phyloP scores from a whole-genome alignment of 2,113 vertebrate species.

The Alligator sinensis region DNA sequence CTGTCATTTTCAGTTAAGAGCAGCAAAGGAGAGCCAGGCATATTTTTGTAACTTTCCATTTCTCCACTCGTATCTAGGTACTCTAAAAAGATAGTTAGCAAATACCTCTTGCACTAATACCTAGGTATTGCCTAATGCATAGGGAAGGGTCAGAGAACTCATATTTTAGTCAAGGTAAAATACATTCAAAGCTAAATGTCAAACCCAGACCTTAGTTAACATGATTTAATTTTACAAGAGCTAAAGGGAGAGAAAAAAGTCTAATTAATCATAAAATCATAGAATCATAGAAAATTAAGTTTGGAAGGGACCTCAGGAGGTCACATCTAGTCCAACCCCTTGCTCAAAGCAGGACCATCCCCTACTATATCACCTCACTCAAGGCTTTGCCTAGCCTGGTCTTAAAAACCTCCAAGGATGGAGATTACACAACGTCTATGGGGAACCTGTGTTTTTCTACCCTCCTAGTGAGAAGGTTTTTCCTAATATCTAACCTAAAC shows the following conservation, averaged over 20 bases:
- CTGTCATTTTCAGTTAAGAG: neutral
- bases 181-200: neutral
- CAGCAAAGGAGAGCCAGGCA: neutral
- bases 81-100: neutral
- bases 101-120: neutral
- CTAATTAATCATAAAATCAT: neutral
- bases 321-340: too few relatives aligned
- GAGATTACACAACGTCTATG: too few relatives aligned
- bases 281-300: neutral
- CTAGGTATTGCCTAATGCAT: neutral
- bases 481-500: too few relatives aligned
- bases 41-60: neutral
- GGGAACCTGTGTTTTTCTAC: too few relatives aligned
- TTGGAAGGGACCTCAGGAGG: too few relatives aligned
- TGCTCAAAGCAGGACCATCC: too few relatives aligned
- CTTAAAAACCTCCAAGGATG: too few relatives aligned
- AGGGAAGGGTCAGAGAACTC: neutral
- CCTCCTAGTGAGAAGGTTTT: too few relatives aligned
- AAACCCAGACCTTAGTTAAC: neutral
- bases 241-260: neutral
- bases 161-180: neutral
- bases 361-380: too few relatives aligned
- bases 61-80: neutral
- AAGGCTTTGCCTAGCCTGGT: too few relatives aligned
- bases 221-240: neutral